Percentiles rank a stretch among this genome's conserved stretches.
These are phyloP conservation scores for Diabrotica balteata DNA, from an alignment of 2,888 invertebrate species.

Conservation along the genomic window DNA sequence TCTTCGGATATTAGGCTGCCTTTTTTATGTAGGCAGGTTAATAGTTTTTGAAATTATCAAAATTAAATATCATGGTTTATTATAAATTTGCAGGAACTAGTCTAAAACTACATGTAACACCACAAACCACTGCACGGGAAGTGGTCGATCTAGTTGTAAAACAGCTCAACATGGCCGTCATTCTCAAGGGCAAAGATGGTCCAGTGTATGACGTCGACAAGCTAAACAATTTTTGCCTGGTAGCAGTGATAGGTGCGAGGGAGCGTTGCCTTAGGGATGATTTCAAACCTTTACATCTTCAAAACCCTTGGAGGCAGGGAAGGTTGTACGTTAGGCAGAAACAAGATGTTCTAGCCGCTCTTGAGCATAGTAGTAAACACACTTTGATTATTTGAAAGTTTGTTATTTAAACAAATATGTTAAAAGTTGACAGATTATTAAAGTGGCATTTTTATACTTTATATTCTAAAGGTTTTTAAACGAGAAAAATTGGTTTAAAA, in stretches of 20 bases:
- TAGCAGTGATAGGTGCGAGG: constrained; percentile 93
- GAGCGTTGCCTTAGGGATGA: constrained; percentile 94
- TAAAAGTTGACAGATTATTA: no score
- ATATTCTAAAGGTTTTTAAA: no score
- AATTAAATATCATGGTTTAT: no score
- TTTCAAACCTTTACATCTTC: constrained; percentile 90
- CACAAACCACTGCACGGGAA: constrained; percentile 91
- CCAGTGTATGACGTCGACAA: constrained; percentile 86
- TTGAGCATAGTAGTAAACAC: constrained; percentile 87
- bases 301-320: constrained; percentile 96
- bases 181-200: constrained; percentile 83
- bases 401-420: no score
- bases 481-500: no score
- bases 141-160: constrained; percentile 95
- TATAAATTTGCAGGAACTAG: constrained; percentile 66
- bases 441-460: no score
- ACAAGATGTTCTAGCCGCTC: constrained; percentile 85
- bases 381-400: constrained; percentile 68
- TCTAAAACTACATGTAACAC: constrained; percentile 91
- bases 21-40: no score
- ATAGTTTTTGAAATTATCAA: no score
- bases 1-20: no score
- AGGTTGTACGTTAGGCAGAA: constrained; percentile 91
- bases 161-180: constrained; percentile 92
- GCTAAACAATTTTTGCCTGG: constrained; percentile 88